Conservation (phyloP, 2,888 invertebrate species). For the Dryobotodes eremita region DNA sequence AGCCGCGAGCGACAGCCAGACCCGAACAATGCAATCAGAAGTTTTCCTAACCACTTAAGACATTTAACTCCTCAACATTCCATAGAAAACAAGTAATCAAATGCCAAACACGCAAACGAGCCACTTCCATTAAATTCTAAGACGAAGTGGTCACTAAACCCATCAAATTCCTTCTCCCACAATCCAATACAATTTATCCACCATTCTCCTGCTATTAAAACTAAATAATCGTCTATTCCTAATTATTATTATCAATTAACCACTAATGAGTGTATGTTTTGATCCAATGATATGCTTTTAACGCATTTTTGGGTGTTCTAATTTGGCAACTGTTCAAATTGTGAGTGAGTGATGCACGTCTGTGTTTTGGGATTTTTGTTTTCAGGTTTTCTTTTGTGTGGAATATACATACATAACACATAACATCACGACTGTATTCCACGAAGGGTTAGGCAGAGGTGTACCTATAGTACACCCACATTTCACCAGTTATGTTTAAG, state of each 20-base stretch:
- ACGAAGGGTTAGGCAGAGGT: too few relatives aligned
- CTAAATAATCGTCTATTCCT: constrained; percentile 20
- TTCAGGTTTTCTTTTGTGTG: neutral
- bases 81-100: constrained; percentile 37
- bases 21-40: constrained; percentile 1
- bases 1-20: too few relatives aligned
- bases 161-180: constrained; percentile 42
- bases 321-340: constrained; percentile 56
- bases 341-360: constrained; percentile 8
- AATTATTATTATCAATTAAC: constrained; percentile 60
- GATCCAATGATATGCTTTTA: constrained; percentile 49
- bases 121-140: constrained; percentile 24
- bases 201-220: constrained; percentile 39
- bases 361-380: neutral
- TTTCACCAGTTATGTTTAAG: too few relatives aligned
- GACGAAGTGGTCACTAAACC: constrained; percentile 25
- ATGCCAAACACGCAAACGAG: constrained; percentile 32
- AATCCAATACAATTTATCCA: constrained; percentile 37
- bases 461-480: too few relatives aligned
- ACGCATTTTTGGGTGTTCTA: constrained; percentile 44
- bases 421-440: too few relatives aligned
- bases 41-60: constrained; percentile 8
- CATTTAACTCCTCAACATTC: constrained; percentile 10
- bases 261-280: constrained; percentile 50
- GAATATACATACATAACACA: too few relatives aligned